Conservation (phyloP, 2,797 vertebrate genomes). For the Macropus fuliginosus region DNA sequence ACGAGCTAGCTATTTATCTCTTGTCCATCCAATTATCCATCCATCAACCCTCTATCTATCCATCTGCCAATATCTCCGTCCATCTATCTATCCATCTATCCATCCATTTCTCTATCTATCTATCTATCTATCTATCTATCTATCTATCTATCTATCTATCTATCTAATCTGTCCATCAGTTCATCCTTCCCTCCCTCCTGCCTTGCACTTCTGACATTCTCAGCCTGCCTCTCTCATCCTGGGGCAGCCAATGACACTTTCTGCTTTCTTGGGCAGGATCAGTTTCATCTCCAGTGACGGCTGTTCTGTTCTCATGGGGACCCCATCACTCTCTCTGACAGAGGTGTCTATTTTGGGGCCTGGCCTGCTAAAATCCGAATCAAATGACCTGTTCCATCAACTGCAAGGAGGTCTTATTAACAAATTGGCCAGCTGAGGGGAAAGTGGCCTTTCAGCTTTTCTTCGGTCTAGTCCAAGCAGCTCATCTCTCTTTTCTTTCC, state of each 20-base stretch:
- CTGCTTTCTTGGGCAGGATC: neutral
- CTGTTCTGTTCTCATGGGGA: slow-evolving; percentile 15
- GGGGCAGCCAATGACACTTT: neutral
- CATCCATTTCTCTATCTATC: neutral
- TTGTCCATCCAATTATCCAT: neutral
- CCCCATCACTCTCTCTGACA: slow-evolving; percentile 20
- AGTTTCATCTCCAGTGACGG: neutral
- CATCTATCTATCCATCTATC: neutral
- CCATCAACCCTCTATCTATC: neutral
- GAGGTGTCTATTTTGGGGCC: slow-evolving; percentile 39
- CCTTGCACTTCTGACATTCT: neutral
- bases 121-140: too few species aligned
- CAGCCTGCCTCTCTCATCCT: neutral
- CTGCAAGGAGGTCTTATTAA: neutral
- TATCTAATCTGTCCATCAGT: fast-evolving
- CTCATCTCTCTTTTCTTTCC: neutral
- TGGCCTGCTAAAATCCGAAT: slow-evolving; percentile 5
- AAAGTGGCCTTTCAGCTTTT: too few species aligned
- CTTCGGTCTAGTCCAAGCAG: neutral
- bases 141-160: too few species aligned
- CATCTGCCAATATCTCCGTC: too few species aligned
- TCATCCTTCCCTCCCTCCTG: neutral
- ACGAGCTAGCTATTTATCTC: neutral
- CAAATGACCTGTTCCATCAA: slow-evolving; percentile 29
- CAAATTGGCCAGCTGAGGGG: neutral